Percentiles rank a stretch among this genome's conserved stretches.
Conservation (phyloP, 1,140 invertebrate genomes). For the Leptopilina boulardi region DNA sequence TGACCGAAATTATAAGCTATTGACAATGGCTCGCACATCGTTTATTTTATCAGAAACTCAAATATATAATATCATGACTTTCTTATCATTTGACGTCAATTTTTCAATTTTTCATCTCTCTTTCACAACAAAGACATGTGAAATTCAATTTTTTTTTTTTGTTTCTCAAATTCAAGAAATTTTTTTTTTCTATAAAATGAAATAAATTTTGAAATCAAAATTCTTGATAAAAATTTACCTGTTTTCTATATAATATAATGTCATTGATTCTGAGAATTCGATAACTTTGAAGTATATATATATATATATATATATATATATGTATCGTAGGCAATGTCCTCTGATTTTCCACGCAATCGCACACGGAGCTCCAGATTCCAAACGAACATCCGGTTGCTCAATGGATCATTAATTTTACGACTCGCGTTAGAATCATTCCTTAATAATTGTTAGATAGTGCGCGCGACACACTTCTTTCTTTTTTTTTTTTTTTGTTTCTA, state of each 20-base stretch:
- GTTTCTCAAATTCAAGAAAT: no score
- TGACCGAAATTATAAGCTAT: slow-evolving; percentile 21
- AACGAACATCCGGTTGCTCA: slow-evolving; percentile 31
- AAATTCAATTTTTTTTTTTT: not conserved
- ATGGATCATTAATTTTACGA: slow-evolving; percentile 33
- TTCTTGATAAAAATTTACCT: not conserved
- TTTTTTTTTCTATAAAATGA: not conserved
- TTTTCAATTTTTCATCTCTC: not conserved
- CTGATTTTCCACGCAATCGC: slow-evolving; percentile 27
- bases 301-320: not conserved
- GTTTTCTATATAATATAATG: no score
- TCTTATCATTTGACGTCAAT: not conserved
- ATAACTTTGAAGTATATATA: not conserved
- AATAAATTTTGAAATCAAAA: not conserved
- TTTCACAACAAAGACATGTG: not conserved
- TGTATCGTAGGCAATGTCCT: slow-evolving; percentile 8
- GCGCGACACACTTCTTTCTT: slow-evolving; percentile 24
- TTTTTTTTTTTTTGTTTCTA: not conserved
- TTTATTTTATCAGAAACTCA: not conserved
- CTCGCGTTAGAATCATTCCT: slow-evolving; percentile 24
- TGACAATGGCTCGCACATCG: not conserved
- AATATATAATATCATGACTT: slow-evolving; percentile 8
- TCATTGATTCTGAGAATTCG: not conserved
- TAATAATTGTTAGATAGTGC: slow-evolving; percentile 25
- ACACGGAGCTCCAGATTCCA: slow-evolving; percentile 23